Evolutionary conservation across 2,113 vertebrate species (phyloP).

Genomic region (Phaetusa simplex): DNA sequence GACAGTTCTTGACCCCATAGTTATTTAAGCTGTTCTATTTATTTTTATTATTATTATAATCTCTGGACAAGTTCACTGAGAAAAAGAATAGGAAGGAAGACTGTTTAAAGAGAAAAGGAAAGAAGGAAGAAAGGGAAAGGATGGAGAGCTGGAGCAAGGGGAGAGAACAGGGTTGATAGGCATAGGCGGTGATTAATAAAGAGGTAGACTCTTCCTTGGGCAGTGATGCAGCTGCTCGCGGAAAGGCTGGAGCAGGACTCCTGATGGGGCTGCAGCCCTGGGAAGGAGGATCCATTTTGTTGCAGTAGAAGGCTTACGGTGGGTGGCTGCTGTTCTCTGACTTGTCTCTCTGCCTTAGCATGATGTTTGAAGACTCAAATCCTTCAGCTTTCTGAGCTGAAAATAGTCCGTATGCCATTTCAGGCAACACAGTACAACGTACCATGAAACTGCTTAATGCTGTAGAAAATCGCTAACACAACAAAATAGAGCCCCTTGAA

Average conservation of each 20-base stretch:
- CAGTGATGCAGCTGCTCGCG: background rate
- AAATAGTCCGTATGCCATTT: background rate
- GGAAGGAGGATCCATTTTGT: background rate
- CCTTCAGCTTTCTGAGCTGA: background rate
- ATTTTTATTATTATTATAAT: background rate
- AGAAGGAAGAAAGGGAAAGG: background rate
- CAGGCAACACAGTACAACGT: background rate
- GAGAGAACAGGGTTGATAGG: background rate
- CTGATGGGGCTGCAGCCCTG: background rate
- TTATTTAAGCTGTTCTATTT: background rate
- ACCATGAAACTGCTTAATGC: conserved; percentile 58
- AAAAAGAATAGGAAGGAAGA: background rate
- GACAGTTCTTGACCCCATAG: background rate
- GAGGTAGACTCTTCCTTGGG: background rate
- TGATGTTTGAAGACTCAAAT: background rate
- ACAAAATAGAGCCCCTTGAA: conserved; percentile 40
- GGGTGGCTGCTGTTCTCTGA: background rate
- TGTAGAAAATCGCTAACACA: conserved; percentile 58
- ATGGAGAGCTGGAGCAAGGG: background rate
- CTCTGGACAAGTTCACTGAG: background rate
- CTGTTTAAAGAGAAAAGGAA: background rate
- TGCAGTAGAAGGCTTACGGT: background rate
- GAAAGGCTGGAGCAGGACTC: background rate
- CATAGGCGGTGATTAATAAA: background rate
- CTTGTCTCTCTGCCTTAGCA: background rate